phyloP scores from a whole-genome alignment of 2,113 vertebrate genomes.

The Ibidorhyncha struthersii region DNA sequence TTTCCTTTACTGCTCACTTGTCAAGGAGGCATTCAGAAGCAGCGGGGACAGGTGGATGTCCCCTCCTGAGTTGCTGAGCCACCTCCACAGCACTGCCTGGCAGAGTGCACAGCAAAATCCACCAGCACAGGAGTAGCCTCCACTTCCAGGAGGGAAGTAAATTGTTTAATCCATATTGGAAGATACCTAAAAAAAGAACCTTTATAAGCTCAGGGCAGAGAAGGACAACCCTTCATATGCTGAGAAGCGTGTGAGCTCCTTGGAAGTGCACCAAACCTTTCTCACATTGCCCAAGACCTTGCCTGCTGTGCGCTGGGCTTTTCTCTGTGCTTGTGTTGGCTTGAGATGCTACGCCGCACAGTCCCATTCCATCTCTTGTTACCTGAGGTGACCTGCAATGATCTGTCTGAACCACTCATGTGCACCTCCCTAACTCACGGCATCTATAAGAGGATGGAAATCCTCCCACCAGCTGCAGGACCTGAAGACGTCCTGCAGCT shows the following conservation, averaged over 20 bases:
- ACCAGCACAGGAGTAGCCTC: neutral
- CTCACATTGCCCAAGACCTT: neutral
- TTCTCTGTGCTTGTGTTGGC: neutral
- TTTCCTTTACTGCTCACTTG: neutral
- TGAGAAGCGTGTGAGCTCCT: neutral
- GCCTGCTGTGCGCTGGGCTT: accelerated
- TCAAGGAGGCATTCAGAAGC: neutral
- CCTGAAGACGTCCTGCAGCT: accelerated
- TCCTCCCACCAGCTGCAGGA: neutral
- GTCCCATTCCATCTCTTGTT: neutral
- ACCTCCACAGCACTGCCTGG: accelerated
- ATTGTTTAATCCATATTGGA: neutral
- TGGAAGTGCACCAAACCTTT: neutral
- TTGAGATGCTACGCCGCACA: neutral
- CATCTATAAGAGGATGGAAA: neutral
- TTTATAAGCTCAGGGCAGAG: neutral
- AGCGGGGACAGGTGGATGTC: neutral
- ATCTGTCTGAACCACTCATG: accelerated
- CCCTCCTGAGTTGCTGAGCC: neutral
- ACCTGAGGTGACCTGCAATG: neutral
- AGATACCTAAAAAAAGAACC: neutral
- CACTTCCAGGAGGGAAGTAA: neutral
- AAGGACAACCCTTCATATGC: neutral
- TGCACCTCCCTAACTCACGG: accelerated
- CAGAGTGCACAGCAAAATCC: neutral